Percentiles rank a stretch among this genome's conserved stretches.
phyloP scores from a whole-genome alignment of 2,113 vertebrate species.

The Xenopus borealis region DNA sequence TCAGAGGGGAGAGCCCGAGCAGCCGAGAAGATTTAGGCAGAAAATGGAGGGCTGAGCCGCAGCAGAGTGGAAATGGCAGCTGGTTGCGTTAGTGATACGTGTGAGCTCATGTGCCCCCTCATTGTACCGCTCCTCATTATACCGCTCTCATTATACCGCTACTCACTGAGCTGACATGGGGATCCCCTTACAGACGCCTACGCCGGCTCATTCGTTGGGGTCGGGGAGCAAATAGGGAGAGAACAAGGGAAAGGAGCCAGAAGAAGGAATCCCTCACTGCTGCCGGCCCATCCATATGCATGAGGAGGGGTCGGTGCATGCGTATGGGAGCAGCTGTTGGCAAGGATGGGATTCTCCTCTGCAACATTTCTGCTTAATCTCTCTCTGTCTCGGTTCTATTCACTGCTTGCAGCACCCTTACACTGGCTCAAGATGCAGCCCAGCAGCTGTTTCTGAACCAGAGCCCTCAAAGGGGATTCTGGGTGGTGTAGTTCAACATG shows the following conservation, averaged over 20 bases:
- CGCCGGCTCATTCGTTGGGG: neutral
- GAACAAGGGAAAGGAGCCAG: neutral
- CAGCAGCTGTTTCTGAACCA: no score
- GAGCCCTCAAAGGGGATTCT: no score
- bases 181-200: constrained; percentile 11
- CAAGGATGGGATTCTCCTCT: neutral
- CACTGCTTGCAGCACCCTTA: no score
- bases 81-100: constrained; percentile 49
- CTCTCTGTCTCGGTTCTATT: no score
- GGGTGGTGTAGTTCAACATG: no score
- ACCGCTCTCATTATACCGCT: constrained; percentile 32
- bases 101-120: constrained; percentile 51
- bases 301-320: constrained; percentile 12
- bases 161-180: constrained; percentile 56
- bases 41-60: constrained; percentile 58
- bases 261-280: neutral
- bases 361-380: neutral
- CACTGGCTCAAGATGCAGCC: no score
- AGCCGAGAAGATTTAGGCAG: constrained; percentile 35
- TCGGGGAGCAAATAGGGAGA: no score
- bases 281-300: constrained; percentile 12
- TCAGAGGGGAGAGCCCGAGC: constrained; percentile 4
- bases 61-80: constrained; percentile 50
- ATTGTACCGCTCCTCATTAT: constrained; percentile 46
- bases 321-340: neutral